Evolutionary conservation across 2,797 vertebrate species (phyloP), one percentile per base, ranked within the genome.

Genomic region (Myiothlypis coronata): DNA sequence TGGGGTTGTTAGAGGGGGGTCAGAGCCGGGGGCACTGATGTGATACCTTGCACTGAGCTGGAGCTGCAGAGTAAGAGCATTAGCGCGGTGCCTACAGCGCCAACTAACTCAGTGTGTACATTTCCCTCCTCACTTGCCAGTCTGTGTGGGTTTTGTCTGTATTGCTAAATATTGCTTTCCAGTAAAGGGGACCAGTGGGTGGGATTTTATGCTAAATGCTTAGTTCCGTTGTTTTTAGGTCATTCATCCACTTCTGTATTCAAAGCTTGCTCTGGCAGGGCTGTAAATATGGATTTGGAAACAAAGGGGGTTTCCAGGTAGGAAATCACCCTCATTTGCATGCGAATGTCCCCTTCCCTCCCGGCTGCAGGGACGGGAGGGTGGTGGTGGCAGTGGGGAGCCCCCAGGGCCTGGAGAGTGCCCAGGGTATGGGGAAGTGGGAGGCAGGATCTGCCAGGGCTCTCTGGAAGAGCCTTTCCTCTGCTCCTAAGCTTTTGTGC

Each of bases 271-370:
- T 20, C 26, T 68, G 67, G 50, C 44, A 59, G 35, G 59, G 37
- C 55, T 59, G 37, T 64, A 70, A 53, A 34, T 4, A 55, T 47
- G 87, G 88, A 95, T 96, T 65, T 93, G 83, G 85, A 96, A 89
- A 90, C 83, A 94, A 88, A 94, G 70, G 37, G 84, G 32, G 20
- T 89, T 90, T 91, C 83, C 89, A 87, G 92, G 65, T 74, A 80
- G 74, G 80, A 84, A 90, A 78, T 72, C 52, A 22, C 30, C 67
- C 56, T 93, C 17, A 64, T 95, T 90, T 95, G 43, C 95, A 94
- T 88, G 37, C 74, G 47, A 96, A 96, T 96, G 39, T 56, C 67
- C 64, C 39, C 28, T 69, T 80, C 24, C 50, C 56, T 78, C 65
- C 61, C 1, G 2, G 61, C 46, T 37, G 52, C 46, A 12, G 37